phyloP scores from a whole-genome alignment of 2,888 invertebrate species.

The Morinoia aosen region DNA sequence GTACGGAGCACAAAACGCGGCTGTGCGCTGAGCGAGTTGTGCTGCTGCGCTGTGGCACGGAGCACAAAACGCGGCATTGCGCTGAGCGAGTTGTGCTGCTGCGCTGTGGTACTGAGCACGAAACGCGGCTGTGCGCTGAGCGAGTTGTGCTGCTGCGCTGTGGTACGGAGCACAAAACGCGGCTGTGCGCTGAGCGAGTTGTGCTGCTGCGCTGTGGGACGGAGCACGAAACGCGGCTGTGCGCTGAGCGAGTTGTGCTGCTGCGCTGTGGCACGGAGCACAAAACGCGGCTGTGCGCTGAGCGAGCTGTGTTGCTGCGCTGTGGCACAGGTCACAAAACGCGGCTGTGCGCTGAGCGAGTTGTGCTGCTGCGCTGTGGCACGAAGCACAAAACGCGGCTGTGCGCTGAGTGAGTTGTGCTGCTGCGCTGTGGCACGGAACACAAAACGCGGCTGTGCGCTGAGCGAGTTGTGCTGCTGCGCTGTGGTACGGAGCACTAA shows the following conservation, averaged over 20 bases:
- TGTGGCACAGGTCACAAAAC: background rate
- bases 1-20: background rate
- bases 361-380: background rate
- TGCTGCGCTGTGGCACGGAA: background rate
- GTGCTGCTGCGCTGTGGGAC: background rate
- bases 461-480: background rate
- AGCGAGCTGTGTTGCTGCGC: background rate
- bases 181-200: background rate
- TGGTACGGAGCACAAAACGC: background rate
- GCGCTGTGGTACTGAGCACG: background rate
- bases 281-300: background rate
- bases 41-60: background rate
- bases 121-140: background rate
- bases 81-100: background rate
- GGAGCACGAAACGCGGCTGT: background rate
- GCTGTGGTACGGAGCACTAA: background rate
- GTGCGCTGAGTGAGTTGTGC: too few relatives aligned
- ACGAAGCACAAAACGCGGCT: background rate
- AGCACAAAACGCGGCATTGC: background rate
- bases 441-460: background rate
- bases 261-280: background rate
- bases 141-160: background rate
- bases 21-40: background rate
- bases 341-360: too few relatives aligned
- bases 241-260: background rate